These are phyloP conservation scores for Homarus americanus DNA, from an alignment of 1,140 invertebrate genomes.

Conservation along the genomic window DNA sequence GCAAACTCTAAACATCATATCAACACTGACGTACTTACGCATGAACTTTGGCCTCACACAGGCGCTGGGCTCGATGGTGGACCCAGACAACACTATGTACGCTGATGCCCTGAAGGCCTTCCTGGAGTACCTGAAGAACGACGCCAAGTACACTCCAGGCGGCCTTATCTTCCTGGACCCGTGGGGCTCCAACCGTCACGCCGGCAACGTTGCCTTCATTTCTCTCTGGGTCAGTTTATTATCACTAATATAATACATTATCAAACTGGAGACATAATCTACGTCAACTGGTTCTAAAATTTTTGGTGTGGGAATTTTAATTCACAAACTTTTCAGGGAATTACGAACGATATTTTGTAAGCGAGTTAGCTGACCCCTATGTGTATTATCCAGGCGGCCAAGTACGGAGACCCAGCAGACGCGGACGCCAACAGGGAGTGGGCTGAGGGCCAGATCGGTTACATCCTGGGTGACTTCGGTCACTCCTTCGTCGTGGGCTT, in stretches of 20 bases:
- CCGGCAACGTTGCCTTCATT: conserved; percentile 81
- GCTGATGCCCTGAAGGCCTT: not conserved
- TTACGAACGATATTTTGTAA: no score
- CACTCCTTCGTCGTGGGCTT: conserved; percentile 84
- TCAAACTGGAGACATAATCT: no score
- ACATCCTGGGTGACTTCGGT: conserved; percentile 82
- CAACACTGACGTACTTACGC: no score
- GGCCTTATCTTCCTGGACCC: conserved; percentile 82
- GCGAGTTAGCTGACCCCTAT: no score
- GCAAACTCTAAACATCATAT: no score
- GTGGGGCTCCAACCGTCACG: conserved; percentile 82
- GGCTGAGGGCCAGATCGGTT: conserved; percentile 83
- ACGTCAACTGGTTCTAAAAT: no score
- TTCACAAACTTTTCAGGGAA: no score
- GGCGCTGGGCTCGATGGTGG: not conserved
- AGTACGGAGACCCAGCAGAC: not conserved
- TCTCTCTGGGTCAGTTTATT: not conserved
- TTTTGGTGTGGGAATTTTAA: no score
- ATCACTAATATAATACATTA: no score
- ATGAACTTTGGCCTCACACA: conserved; percentile 77
- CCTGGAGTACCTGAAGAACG: conserved; percentile 37
- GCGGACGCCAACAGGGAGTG: conserved; percentile 76
- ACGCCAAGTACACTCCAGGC: conserved; percentile 81
- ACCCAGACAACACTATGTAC: not conserved
- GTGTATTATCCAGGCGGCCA: not conserved